Evolutionary conservation across 2,888 invertebrate genomes (phyloP).

Genomic region (Phalera bucephala): DNA sequence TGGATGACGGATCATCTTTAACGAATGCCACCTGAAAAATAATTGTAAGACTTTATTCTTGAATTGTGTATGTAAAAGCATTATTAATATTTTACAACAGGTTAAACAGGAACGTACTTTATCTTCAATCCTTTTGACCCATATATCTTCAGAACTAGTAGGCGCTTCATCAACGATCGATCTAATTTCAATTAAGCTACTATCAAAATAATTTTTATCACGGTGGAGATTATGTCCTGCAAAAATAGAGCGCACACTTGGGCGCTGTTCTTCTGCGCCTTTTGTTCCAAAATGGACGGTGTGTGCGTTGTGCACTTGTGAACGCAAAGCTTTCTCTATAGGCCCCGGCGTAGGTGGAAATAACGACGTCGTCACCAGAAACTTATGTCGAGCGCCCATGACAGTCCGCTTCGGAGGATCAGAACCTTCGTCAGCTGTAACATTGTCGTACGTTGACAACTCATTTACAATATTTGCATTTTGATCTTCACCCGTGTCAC

Average conservation of each 20-base stretch:
- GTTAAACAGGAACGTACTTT: conserved; percentile 81
- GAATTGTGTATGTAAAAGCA: no score
- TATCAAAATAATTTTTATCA: conserved; percentile 92
- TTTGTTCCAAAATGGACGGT: conserved; percentile 87
- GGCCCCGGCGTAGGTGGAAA: conserved; percentile 54
- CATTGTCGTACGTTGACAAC: conserved; percentile 10
- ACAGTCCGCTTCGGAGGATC: conserved; percentile 62
- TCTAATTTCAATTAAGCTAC: conserved; percentile 91
- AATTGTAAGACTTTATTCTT: no score
- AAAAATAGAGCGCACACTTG: conserved; percentile 85
- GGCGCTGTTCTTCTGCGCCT: conserved; percentile 80
- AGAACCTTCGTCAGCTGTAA: conserved; percentile 47
- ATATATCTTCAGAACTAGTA: conserved; percentile 86
- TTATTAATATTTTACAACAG: no score
- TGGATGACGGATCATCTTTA: conserved; percentile 24
- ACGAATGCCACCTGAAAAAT: neutral
- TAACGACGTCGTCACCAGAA: conserved; percentile 65
- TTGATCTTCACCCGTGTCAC: conserved; percentile 28
- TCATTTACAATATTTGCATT: conserved; percentile 28
- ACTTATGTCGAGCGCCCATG: conserved; percentile 70
- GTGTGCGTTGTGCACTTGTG: conserved; percentile 82
- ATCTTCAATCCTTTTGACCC: conserved; percentile 85
- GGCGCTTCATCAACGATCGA: conserved; percentile 86
- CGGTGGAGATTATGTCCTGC: conserved; percentile 84
- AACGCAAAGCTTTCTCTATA: conserved; percentile 73